A percentile compares a stretch with the other conserved stretches of the same genome.
Conservation (phyloP, 2,797 vertebrate genomes). For the Acrossocheilus wenchowensis region DNA sequence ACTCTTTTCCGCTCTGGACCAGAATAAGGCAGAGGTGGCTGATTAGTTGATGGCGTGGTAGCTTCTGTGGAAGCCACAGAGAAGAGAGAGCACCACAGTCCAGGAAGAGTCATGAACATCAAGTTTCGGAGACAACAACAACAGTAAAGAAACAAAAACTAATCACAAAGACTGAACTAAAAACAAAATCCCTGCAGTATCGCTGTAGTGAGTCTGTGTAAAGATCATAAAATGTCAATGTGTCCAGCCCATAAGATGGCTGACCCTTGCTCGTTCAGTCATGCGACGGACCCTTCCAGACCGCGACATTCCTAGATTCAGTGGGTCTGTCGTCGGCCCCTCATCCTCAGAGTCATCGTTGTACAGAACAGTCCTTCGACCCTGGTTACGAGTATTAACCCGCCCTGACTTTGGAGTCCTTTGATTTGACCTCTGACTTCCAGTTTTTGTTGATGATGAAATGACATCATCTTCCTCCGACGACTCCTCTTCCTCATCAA, state of each 20-base stretch:
- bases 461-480: constrained; percentile 69
- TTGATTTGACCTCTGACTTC: constrained; percentile 47
- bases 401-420: constrained; percentile 74
- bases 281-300: constrained; percentile 97
- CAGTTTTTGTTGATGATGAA: constrained; percentile 1
- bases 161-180: constrained; percentile 55
- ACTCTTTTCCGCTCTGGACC: constrained; percentile 76
- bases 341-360: constrained; percentile 92
- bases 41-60: constrained; percentile 62
- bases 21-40: constrained; percentile 88
- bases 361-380: constrained; percentile 93
- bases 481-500: constrained; percentile 73
- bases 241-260: constrained; percentile 99
- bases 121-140: constrained; percentile 68
- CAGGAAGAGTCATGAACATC: constrained; percentile 69
- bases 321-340: constrained; percentile 88
- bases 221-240: constrained; percentile 75
- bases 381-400: constrained; percentile 95
- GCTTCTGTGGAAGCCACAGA: constrained; percentile 64
- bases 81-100: constrained; percentile 76
- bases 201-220: constrained; percentile 67
- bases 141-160: constrained; percentile 57
- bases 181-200: constrained; percentile 93
- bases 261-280: constrained; percentile 98
- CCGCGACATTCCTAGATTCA: constrained; percentile 95